These are phyloP conservation scores for Diceros bicornis DNA, from an alignment of 2,797 vertebrate species.

Conservation along the genomic window DNA sequence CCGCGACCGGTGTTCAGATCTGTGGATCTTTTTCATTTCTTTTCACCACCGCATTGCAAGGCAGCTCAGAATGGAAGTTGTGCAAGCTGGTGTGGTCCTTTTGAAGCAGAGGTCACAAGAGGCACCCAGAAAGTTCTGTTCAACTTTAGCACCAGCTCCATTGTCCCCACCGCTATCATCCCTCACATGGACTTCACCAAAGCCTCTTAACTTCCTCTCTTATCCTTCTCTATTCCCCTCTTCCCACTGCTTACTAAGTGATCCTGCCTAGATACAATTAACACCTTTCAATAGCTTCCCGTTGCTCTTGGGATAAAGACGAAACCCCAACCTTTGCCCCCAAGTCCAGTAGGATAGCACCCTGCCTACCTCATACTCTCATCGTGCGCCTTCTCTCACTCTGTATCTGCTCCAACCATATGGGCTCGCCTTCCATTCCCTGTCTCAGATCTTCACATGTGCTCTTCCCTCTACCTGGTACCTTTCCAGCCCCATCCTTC, in stretches of 20 bases:
- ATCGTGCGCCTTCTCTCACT: accelerated
- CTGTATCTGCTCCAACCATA: not conserved
- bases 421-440: not conserved
- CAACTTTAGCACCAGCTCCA: not conserved
- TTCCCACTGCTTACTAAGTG: not conserved
- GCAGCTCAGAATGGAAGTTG: not conserved
- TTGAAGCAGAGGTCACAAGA: not conserved
- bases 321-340: not conserved
- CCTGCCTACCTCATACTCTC: not conserved
- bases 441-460: not conserved
- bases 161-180: not conserved
- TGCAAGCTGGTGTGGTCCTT: not conserved
- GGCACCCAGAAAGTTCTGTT: not conserved
- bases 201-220: not conserved
- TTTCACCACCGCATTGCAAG: not conserved
- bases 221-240: not conserved
- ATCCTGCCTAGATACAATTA: not conserved
- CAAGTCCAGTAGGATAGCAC: not conserved
- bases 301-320: not conserved
- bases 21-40: not conserved
- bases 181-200: not conserved
- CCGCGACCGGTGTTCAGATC: not conserved
- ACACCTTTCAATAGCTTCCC: not conserved
- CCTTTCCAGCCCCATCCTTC: not conserved
- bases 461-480: not conserved